Evolutionary conservation across 1,140 invertebrate genomes (phyloP), one percentile per base, ranked within the genome.

Genomic region (Drosophila melanica): DNA sequence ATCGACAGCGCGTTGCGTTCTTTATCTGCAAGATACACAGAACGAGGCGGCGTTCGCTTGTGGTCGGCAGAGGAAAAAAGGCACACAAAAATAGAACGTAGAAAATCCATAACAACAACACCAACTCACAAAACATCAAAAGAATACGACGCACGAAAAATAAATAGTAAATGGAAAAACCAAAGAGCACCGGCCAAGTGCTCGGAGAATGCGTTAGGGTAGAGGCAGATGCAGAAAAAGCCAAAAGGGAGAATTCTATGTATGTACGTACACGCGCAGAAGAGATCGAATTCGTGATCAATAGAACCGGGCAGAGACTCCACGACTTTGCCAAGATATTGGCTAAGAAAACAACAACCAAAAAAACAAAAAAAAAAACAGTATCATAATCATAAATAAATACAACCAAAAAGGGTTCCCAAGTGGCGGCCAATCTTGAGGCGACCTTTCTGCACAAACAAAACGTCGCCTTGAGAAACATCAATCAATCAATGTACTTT

Each of bases 71-170:
- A 42, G 48, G 44, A 65, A 57, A 62, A 69, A 66, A 65, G 68
- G 77, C 67, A 67, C 69, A 87, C 74, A 89, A 80, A 90, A 90
- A 90, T 86, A 87, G 87, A 87, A 86, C 86, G 63, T 67, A 77
- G 79, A 72, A 87, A 73, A 84, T 77, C 59, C 75, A 82, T 39
- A 68, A 47, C 65, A 65, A 75, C 60, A 65, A 33, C 67, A 71
- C 18, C 39, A 75, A 75, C 60, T 71, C 45, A 73, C 48, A 75
- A 67, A 84, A 89, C 80, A 90, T 89, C 85, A 89, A 86, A 86
- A 65, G 81, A 85, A 85, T 69, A 79, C 84, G 79, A 90, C 82
- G 68, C 75, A 87, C 75, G 75, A 76, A 84, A 87, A 89, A 82
- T 82, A 87, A 87, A 87, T 87, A 89, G 84, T 84, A 77, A 79